Percentiles rank a stretch among this genome's conserved stretches.
Conservation (phyloP, 2,113 vertebrate species). For the Pseudopipra pipra region DNA sequence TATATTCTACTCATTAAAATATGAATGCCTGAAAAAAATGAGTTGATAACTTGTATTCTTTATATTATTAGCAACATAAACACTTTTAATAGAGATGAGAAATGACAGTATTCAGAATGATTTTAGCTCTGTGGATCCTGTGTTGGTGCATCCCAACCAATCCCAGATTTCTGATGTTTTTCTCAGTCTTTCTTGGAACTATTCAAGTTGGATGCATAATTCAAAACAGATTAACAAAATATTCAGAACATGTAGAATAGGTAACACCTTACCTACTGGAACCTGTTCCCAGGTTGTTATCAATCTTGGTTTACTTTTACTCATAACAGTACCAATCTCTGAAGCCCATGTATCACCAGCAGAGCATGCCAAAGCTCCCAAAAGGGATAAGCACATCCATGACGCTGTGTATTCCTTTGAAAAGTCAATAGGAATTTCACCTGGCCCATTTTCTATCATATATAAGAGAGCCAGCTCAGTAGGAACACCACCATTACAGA, state of each 20-base stretch:
- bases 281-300: slow-evolving; percentile 95
- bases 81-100: background rate
- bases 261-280: slow-evolving; percentile 83
- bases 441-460: slow-evolving; percentile 95
- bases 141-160: background rate
- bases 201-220: background rate
- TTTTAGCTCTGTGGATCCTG: background rate
- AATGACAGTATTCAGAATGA: background rate
- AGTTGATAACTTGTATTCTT: background rate
- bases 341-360: slow-evolving; percentile 96
- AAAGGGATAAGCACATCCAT: slow-evolving; percentile 95
- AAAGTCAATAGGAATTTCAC: slow-evolving; percentile 94
- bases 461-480: slow-evolving; percentile 93
- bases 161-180: background rate
- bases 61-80: background rate
- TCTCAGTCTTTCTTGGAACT: background rate
- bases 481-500: slow-evolving; percentile 93
- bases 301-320: slow-evolving; percentile 82
- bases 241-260: background rate
- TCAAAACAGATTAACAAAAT: background rate
- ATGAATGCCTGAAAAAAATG: background rate
- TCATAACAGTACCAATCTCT: slow-evolving; percentile 88
- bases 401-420: slow-evolving; percentile 89
- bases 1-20: background rate
- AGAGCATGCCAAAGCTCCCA: slow-evolving; percentile 89